A percentile compares a stretch with the other conserved stretches of the same genome.
Evolutionary conservation across 2,113 vertebrate species (phyloP).

Genomic region (Cyprinodon brontotheroides): DNA sequence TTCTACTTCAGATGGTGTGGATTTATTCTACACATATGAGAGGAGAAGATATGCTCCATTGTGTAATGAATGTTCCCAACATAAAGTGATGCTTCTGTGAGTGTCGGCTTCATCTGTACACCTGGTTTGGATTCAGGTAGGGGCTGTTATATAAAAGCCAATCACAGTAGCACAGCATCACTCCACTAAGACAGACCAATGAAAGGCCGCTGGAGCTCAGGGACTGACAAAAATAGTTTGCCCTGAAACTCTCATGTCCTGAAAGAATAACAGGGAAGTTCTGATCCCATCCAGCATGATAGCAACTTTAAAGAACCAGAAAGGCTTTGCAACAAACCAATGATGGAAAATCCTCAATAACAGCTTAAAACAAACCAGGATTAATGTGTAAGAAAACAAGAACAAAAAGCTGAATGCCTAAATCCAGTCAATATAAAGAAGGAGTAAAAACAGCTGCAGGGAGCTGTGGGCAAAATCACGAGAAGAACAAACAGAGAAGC

Average conservation of each 20-base stretch:
- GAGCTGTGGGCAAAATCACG: slow-evolving; percentile 30
- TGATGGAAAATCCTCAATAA: not conserved
- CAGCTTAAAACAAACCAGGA: slow-evolving; percentile 9
- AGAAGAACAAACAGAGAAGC: slow-evolving; percentile 34
- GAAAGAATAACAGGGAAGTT: slow-evolving; percentile 9
- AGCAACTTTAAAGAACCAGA: slow-evolving; percentile 21
- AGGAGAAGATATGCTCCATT: no score
- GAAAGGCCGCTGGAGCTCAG: slow-evolving; percentile 36
- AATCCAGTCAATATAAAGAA: slow-evolving; percentile 4
- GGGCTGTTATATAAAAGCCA: not conserved
- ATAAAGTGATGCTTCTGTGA: no score
- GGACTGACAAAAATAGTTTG: slow-evolving; percentile 56
- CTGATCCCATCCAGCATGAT: not conserved
- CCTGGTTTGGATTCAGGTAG: not conserved
- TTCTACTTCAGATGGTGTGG: not conserved
- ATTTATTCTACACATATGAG: no score
- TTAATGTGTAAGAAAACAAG: slow-evolving; percentile 4
- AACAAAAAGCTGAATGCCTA: slow-evolving; percentile 31
- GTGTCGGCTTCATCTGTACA: no score
- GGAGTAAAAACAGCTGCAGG: not conserved
- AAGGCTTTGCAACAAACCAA: slow-evolving; percentile 7
- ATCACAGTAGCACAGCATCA: not conserved
- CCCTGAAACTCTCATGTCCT: slow-evolving; percentile 43
- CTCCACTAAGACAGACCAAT: slow-evolving; percentile 1
- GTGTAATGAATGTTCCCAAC: no score